Evolutionary conservation across 2,113 vertebrate species (phyloP).

Genomic region (Oreocharis arfaki): DNA sequence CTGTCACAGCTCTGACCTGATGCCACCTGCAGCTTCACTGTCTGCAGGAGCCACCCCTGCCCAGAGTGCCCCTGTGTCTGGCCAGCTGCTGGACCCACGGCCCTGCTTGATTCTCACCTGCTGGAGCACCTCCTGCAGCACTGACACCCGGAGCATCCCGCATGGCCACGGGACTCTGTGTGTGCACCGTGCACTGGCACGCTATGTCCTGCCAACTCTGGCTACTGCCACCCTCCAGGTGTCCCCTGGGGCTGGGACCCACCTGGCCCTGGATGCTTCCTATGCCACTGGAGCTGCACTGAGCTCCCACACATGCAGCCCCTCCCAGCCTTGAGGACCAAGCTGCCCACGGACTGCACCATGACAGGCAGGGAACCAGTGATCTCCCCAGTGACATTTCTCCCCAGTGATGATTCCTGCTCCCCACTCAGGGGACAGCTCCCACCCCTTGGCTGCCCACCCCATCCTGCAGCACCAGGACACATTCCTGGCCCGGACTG

Average conservation of each 20-base stretch:
- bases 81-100: background rate
- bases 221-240: background rate
- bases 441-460: fast-evolving
- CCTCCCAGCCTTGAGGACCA: background rate
- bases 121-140: background rate
- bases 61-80: fast-evolving
- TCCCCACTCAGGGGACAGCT: background rate
- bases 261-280: background rate
- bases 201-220: background rate
- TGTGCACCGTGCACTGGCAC: background rate
- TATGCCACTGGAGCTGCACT: fast-evolving
- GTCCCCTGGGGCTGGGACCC: background rate
- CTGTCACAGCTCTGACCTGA: background rate
- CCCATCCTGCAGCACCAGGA: background rate
- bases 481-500: background rate
- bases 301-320: background rate
- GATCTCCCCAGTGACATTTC: fast-evolving
- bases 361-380: fast-evolving
- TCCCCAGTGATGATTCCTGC: background rate
- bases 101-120: background rate
- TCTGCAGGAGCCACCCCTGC: too few species aligned
- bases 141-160: background rate
- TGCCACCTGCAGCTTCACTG: background rate
- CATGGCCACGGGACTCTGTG: background rate
- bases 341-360: fast-evolving